Conservation (phyloP, 2,113 vertebrate species). For the Aviceda subcristata region DNA sequence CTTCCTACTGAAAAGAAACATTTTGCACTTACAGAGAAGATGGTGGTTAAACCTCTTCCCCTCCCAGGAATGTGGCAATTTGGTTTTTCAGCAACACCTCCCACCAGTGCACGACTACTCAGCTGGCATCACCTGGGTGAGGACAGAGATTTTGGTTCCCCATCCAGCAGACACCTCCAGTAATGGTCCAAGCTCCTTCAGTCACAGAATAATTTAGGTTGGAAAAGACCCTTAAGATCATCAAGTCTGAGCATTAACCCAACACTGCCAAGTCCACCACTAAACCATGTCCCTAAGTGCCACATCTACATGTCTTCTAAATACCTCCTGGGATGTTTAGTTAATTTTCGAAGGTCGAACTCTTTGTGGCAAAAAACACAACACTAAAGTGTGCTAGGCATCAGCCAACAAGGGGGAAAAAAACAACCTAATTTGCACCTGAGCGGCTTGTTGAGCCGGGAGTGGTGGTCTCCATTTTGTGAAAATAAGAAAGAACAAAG, state of each 20-base stretch:
- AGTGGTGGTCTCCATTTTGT: background rate
- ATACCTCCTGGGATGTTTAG: background rate
- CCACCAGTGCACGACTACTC: no score
- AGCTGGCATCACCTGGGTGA: fast-evolving
- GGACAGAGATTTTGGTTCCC: background rate
- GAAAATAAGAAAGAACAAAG: background rate
- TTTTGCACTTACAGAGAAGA: background rate
- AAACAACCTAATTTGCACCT: background rate
- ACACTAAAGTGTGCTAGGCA: background rate
- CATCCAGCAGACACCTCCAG: background rate
- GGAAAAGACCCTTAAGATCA: background rate
- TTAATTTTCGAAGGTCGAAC: background rate
- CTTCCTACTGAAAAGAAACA: background rate
- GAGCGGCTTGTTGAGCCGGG: background rate
- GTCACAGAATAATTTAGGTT: no score
- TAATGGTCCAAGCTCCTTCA: background rate
- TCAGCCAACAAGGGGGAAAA: background rate
- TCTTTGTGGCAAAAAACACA: background rate
- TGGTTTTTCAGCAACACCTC: background rate
- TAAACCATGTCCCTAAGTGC: background rate
- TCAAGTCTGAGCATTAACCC: fast-evolving
- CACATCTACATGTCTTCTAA: fast-evolving
- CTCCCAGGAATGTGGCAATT: background rate
- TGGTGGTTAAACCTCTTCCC: background rate
- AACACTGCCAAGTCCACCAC: background rate